phyloP scores from a whole-genome alignment of 2,797 vertebrate genomes.

The Argentina silus region DNA sequence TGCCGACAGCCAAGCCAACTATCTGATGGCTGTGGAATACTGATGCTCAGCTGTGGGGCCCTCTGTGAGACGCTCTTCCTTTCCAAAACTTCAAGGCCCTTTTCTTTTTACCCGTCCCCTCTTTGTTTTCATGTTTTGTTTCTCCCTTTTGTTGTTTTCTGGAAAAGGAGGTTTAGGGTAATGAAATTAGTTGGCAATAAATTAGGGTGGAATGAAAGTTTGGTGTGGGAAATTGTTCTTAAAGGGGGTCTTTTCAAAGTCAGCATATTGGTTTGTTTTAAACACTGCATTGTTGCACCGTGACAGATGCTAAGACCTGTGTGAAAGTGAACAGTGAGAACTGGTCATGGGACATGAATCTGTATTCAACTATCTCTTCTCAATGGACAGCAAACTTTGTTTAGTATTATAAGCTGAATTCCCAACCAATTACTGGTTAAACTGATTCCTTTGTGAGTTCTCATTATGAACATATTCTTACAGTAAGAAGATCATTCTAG shows the following conservation, averaged over 20 bases:
- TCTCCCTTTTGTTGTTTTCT: constrained; percentile 10
- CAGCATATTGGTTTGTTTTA: constrained; percentile 16
- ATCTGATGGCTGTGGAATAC: constrained; percentile 61
- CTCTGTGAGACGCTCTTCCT: constrained; percentile 22
- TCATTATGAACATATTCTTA: no score
- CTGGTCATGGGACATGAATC: neutral
- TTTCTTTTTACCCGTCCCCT: constrained; percentile 10
- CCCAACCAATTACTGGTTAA: constrained; percentile 12
- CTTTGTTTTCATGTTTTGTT: constrained; percentile 31
- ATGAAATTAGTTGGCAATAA: constrained; percentile 29
- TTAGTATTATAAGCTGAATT: neutral
- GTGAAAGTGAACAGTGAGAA: neutral
- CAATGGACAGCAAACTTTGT: constrained; percentile 16
- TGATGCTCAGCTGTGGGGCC: constrained; percentile 67
- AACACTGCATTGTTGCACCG: neutral
- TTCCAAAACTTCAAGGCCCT: constrained; percentile 30
- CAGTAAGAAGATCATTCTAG: neutral
- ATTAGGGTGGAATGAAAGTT: constrained; percentile 27
- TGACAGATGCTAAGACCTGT: neutral
- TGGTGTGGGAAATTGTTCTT: constrained; percentile 22
- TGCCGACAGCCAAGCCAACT: constrained; percentile 50
- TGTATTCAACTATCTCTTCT: constrained; percentile 2
- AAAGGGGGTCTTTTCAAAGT: constrained; percentile 9
- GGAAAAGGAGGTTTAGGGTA: constrained; percentile 20
- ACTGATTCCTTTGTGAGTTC: neutral